These are phyloP conservation scores for Ditula angustiorana DNA, from an alignment of 2,888 invertebrate genomes.

Conservation along the genomic window DNA sequence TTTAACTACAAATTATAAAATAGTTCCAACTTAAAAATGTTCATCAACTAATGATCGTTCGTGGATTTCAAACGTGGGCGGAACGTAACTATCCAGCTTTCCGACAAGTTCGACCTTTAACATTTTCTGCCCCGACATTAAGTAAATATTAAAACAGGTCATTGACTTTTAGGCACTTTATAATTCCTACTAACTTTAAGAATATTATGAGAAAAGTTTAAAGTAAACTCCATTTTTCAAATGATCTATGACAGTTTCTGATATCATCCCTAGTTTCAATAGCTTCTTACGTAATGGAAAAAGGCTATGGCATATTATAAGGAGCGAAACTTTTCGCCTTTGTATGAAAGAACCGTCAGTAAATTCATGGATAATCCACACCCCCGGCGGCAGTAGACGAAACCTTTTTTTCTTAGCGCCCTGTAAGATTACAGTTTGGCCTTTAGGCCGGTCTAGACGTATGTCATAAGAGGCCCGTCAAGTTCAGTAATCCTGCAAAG, in stretches of 20 bases:
- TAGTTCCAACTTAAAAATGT: background rate
- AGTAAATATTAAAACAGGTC: slow-evolving; percentile 8
- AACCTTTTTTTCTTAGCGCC: slow-evolving; percentile 6
- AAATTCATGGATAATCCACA: slow-evolving; percentile 15
- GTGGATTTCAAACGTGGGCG: background rate
- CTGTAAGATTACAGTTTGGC: slow-evolving; percentile 12
- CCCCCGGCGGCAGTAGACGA: background rate
- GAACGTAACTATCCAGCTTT: background rate
- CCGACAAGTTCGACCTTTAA: background rate
- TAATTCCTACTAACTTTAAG: background rate
- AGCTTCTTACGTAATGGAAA: background rate
- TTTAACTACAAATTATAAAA: no score
- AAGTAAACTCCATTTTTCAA: background rate
- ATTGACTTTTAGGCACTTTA: background rate
- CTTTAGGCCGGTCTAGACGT: slow-evolving; percentile 9
- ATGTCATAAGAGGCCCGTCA: background rate
- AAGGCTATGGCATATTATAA: background rate
- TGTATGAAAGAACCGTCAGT: slow-evolving; percentile 3
- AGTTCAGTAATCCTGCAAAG: slow-evolving; percentile 12
- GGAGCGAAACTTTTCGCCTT: slow-evolving; percentile 44
- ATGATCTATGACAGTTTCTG: background rate
- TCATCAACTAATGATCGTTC: background rate
- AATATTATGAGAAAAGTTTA: background rate
- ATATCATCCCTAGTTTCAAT: no score
- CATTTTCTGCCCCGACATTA: background rate